Evolutionary conservation across 1,140 invertebrate genomes (phyloP).

Genomic region (Zaprionus ghesquierei): DNA sequence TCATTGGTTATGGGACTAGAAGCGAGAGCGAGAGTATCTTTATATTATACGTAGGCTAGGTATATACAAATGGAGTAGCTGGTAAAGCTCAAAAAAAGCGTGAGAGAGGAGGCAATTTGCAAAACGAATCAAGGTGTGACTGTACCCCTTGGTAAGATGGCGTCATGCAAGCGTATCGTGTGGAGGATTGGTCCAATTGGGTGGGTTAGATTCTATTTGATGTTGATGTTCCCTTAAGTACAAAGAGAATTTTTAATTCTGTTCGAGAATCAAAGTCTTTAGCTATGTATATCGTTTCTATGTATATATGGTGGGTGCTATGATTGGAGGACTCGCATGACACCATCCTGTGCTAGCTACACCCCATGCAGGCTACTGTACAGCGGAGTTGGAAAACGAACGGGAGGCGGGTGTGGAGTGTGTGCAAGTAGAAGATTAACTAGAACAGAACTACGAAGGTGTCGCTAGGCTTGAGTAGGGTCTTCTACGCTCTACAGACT

Average conservation of each 20-base stretch:
- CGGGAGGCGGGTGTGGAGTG: neutral
- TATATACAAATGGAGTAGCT: neutral
- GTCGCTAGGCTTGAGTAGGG: neutral
- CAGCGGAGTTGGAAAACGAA: neutral
- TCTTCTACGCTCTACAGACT: conserved; percentile 42
- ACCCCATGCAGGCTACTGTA: neutral
- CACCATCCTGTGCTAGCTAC: neutral
- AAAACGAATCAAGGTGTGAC: neutral
- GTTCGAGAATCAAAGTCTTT: neutral
- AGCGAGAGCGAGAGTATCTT: neutral
- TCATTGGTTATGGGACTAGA: neutral
- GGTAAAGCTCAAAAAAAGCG: neutral
- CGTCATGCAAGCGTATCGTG: neutral
- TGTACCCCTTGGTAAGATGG: neutral
- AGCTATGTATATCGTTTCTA: no score
- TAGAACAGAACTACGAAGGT: conserved; percentile 3
- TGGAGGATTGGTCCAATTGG: neutral
- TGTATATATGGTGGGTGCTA: no score
- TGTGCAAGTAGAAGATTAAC: conserved; percentile 1
- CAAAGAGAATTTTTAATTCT: neutral
- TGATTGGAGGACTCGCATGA: neutral
- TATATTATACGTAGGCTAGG: neutral
- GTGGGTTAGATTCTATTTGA: neutral
- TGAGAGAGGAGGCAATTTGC: neutral
- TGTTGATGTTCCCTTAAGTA: neutral